Evolutionary conservation across 2,797 vertebrate genomes (phyloP).

Genomic region (Taenioides sp.): DNA sequence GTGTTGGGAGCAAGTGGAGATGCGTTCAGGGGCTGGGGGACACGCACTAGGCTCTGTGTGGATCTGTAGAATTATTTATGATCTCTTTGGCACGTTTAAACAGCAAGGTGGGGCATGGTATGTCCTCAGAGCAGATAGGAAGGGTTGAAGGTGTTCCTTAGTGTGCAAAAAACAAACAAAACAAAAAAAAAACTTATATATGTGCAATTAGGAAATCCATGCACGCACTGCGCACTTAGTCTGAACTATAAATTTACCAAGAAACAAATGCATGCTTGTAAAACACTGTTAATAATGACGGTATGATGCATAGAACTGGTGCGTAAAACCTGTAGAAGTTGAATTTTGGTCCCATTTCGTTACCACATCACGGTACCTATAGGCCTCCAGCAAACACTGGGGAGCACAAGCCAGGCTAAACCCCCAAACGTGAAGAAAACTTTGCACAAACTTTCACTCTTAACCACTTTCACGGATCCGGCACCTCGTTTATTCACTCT

Average conservation of each 20-base stretch:
- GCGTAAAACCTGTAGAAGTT: background rate
- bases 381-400: background rate
- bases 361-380: background rate
- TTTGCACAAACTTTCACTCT: no score
- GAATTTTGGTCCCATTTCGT: background rate
- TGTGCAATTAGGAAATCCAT: background rate
- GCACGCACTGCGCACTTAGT: background rate
- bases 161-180: background rate
- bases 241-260: background rate
- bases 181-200: background rate
- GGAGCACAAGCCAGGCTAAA: background rate
- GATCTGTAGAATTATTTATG: constrained; percentile 45
- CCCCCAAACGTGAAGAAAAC: background rate
- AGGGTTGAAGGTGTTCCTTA: background rate
- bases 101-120: background rate
- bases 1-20: background rate
- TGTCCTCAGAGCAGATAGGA: constrained; percentile 21
- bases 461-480: background rate
- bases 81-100: constrained; percentile 24
- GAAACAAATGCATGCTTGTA: background rate
- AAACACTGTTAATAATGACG: background rate
- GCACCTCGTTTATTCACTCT: background rate
- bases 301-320: background rate
- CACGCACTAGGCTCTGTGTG: constrained; percentile 8
- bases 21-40: constrained; percentile 2